Evolutionary conservation across 1,140 invertebrate species (phyloP).

Genomic region (Helicorthomorpha holstii): DNA sequence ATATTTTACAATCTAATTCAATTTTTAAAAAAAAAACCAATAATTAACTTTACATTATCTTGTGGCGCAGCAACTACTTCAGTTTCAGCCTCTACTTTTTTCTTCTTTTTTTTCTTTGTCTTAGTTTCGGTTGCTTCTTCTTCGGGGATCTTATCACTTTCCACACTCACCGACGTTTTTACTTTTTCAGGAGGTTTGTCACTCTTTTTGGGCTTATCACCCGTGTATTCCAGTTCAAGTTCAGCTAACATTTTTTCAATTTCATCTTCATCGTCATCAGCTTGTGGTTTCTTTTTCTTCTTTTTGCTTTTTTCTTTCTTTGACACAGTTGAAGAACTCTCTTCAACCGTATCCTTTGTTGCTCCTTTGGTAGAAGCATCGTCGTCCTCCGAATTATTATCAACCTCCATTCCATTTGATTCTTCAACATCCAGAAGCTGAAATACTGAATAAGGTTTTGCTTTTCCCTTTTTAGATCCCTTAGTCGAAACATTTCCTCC

Average conservation of each 20-base stretch:
- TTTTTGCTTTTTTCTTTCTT: slow-evolving; percentile 20
- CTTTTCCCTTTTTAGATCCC: background rate
- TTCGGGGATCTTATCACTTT: background rate
- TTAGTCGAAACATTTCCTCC: background rate
- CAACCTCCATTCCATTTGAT: no score
- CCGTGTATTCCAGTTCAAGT: slow-evolving; percentile 16
- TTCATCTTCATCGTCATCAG: slow-evolving; percentile 64
- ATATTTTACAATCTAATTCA: no score
- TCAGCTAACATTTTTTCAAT: slow-evolving; percentile 60
- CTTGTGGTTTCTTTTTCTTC: slow-evolving; percentile 46
- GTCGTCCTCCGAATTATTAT: no score
- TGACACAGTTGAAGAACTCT: no score
- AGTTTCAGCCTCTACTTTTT: slow-evolving; percentile 14
- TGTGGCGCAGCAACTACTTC: slow-evolving; percentile 21
- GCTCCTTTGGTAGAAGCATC: no score
- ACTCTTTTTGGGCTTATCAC: slow-evolving; percentile 10
- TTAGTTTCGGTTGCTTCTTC: slow-evolving; percentile 2
- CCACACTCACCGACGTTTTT: slow-evolving; percentile 10
- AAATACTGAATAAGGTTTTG: no score
- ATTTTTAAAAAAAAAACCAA: slow-evolving; percentile 17
- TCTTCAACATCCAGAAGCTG: no score
- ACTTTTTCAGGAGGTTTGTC: slow-evolving; percentile 19
- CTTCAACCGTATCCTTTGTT: no score
- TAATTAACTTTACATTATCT: slow-evolving; percentile 19
- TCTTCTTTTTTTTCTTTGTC: slow-evolving; percentile 15